phyloP scores from a whole-genome alignment of 2,888 invertebrate species.

The Drosophila ustulata region DNA sequence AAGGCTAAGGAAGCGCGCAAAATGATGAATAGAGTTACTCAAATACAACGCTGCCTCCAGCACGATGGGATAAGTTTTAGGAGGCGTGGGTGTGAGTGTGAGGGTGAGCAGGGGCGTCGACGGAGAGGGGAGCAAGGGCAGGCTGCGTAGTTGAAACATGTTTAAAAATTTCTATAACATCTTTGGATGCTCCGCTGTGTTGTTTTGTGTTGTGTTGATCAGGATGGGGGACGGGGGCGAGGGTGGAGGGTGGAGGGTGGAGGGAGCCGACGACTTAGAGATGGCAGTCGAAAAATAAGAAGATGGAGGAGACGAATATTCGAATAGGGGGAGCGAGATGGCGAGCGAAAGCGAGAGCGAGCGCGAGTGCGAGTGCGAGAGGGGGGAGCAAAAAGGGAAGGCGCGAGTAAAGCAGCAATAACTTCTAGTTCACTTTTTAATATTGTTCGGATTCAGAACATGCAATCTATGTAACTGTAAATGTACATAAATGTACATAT shows the following conservation, averaged over 20 bases:
- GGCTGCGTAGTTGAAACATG: conserved; percentile 77
- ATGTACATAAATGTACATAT: conserved; percentile 7
- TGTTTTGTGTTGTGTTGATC: background rate
- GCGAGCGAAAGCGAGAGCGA: background rate
- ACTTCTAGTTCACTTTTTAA: conserved; percentile 77
- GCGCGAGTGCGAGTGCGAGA: background rate
- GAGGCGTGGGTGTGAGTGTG: background rate
- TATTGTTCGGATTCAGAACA: conserved; percentile 71
- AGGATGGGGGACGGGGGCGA: conserved; percentile 5
- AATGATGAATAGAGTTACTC: conserved; percentile 80
- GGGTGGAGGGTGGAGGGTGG: conserved; percentile 16
- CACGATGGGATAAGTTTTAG: conserved; percentile 16
- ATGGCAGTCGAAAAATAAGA: conserved; percentile 8
- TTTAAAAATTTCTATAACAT: conserved; percentile 79
- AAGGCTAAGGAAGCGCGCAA: conserved; percentile 63
- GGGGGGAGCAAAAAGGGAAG: background rate
- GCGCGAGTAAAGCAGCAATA: conserved; percentile 54
- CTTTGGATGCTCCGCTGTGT: conserved; percentile 23
- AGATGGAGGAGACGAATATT: background rate
- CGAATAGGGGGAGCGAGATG: background rate
- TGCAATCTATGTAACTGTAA: conserved; percentile 11
- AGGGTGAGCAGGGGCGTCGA: background rate
- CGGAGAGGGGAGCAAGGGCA: background rate
- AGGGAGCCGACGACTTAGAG: conserved; percentile 12
- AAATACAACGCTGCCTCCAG: conserved; percentile 55